phyloP scores from a whole-genome alignment of 2,888 invertebrate genomes.

The Quadroppia sp. region DNA sequence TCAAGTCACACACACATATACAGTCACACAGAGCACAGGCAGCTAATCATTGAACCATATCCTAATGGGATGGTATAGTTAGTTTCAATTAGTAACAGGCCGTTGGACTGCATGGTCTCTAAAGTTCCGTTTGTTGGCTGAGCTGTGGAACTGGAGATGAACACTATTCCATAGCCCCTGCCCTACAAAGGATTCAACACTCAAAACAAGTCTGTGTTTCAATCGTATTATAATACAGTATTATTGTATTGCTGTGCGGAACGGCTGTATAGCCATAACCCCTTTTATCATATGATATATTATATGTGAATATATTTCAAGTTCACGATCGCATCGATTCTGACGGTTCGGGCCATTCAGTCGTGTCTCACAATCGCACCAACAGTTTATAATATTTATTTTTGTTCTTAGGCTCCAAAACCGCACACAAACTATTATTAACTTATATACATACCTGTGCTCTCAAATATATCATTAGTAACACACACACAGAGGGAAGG shows the following conservation, averaged over 20 bases:
- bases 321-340: constrained; percentile 22
- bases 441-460: too few species aligned
- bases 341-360: background rate
- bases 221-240: too few species aligned
- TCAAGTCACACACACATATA: background rate
- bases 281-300: background rate
- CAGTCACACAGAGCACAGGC: background rate
- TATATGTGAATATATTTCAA: constrained; percentile 29
- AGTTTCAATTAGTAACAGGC: constrained; percentile 27
- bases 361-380: constrained; percentile 1
- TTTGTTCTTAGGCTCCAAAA: background rate
- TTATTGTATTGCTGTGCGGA: background rate
- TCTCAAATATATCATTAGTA: background rate
- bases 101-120: constrained; percentile 15
- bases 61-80: constrained; percentile 5
- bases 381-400: background rate
- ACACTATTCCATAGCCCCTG: too few species aligned
- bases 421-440: background rate
- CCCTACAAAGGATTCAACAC: too few species aligned
- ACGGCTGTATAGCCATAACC: background rate
- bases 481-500: background rate
- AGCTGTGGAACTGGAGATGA: too few species aligned
- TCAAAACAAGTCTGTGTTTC: too few species aligned
- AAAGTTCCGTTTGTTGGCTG: background rate
- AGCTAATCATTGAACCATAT: constrained; percentile 3